phyloP scores from a whole-genome alignment of 2,888 invertebrate species.

The Athalia cordata region DNA sequence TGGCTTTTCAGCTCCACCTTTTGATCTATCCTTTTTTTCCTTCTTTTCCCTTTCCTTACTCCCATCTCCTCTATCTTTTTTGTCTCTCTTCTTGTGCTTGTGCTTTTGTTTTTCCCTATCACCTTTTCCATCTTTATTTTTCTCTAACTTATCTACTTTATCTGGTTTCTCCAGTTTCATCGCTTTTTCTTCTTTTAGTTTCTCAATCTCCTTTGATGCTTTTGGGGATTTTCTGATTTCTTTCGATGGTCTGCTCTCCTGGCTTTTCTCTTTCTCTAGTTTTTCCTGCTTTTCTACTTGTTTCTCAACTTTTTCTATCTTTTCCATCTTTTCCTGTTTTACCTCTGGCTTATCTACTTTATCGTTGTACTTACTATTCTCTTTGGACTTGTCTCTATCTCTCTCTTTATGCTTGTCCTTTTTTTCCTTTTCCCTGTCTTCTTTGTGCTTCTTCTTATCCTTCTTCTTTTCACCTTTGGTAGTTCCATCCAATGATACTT shows the following conservation, averaged over 20 bases:
- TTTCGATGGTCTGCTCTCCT: slow-evolving; percentile 73
- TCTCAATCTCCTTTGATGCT: slow-evolving; percentile 54
- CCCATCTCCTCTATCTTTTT: slow-evolving; percentile 80
- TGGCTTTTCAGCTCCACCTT: slow-evolving; percentile 64
- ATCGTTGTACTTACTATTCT: slow-evolving; percentile 75
- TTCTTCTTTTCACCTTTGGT: slow-evolving; percentile 72
- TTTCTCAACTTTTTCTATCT: slow-evolving; percentile 76
- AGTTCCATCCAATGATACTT: slow-evolving; percentile 72
- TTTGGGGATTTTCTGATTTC: slow-evolving; percentile 67
- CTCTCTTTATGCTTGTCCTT: slow-evolving; percentile 77
- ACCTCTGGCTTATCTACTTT: slow-evolving; percentile 52
- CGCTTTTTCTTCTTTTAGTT: slow-evolving; percentile 63
- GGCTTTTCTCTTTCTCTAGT: slow-evolving; percentile 77
- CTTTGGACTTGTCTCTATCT: slow-evolving; percentile 75
- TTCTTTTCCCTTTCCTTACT: slow-evolving; percentile 78
- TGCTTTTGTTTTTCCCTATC: slow-evolving; percentile 74
- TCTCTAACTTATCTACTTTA: slow-evolving; percentile 67
- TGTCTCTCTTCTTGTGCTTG: slow-evolving; percentile 76
- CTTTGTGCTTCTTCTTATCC: slow-evolving; percentile 75
- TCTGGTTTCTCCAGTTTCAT: slow-evolving; percentile 63
- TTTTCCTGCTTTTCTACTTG: slow-evolving; percentile 81
- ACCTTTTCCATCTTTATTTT: slow-evolving; percentile 62
- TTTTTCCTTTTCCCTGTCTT: slow-evolving; percentile 74
- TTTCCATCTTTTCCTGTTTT: slow-evolving; percentile 74
- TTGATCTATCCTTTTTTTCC: slow-evolving; percentile 69